A percentile compares a stretch with the other conserved stretches of the same genome.
Evolutionary conservation across 2,113 vertebrate species (phyloP).

Genomic region (Picathartes gymnocephalus): DNA sequence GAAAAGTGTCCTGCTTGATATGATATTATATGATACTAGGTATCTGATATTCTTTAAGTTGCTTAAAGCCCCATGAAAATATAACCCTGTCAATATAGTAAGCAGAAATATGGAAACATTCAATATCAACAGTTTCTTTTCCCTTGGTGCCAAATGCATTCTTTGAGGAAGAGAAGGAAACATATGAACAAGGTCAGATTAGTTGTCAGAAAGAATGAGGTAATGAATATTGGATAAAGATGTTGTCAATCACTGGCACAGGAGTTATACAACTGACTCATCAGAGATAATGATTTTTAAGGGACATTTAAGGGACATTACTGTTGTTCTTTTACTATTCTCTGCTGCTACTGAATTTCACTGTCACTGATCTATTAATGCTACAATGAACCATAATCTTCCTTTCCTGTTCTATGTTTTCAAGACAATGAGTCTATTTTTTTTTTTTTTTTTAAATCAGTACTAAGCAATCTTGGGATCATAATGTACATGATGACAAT

Average conservation of each 20-base stretch:
- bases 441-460: not conserved
- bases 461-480: not conserved
- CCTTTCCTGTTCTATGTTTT: not conserved
- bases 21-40: not conserved
- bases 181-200: not conserved
- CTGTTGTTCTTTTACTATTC: not conserved
- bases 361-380: not conserved
- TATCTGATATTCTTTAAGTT: not conserved
- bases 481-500: not conserved
- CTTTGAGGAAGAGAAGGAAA: not conserved
- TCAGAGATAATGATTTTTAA: not conserved
- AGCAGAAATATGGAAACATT: not conserved
- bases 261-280: not conserved
- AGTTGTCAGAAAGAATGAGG: not conserved
- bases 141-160: not conserved
- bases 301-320: not conserved
- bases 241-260: not conserved
- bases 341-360: not conserved
- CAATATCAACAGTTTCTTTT: not conserved
- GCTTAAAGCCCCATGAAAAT: rapidly evolving
- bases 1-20: not conserved
- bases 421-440: not conserved
- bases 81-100: not conserved
- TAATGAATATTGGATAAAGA: not conserved
- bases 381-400: not conserved